Evolutionary conservation across 2,888 invertebrate genomes (phyloP), one percentile per base, ranked within the genome.

Genomic region (Agrotis clavis): DNA sequence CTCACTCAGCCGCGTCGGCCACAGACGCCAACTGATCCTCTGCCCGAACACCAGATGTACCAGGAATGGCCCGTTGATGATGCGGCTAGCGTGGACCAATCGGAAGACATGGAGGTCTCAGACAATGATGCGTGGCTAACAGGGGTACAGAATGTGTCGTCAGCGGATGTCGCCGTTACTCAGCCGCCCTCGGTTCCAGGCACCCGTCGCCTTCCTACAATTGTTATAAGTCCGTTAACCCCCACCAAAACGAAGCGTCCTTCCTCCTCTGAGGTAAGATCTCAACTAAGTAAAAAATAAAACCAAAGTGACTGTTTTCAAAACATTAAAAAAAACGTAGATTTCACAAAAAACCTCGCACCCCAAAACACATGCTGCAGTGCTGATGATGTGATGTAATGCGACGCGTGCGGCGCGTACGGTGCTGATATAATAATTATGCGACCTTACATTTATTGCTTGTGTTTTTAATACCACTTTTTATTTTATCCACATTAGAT

Each of bases 31-130:
- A 3, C 7, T 16, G 66, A 54, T 0, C 0, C 0, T 18, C 2
- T 75, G 14, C 25, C 41, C 0, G 76, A 72, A 5, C 54, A 72
- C 4, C 48, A 14, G 0, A 25, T 30, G 4, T 30, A 13, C 3
- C 41, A 30, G 6, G 1, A 6, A 1, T 76, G 72, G 77, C 77
- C 72, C 2, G 4, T 50, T 2, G 41, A 47, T 13, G 3, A 16
- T 19, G 14, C 6, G 5, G 0, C 1, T 18, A 11, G 13, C 14
- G 1, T 9, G 9, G 19, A 30, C 2, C 0, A 19, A 0, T 0
- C 5, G 14, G 76, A 56, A 1, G 18, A 62, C 14, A 4, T 18
- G 0, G 35, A 41, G 0, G 13, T 14, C 5, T 11, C 48, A 1
- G 56, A 56, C 0, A 6, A 0, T 14, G 77, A 56, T 13, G 0